Evolutionary conservation across 2,113 vertebrate species (phyloP).

Genomic region (Pao palembangensis): DNA sequence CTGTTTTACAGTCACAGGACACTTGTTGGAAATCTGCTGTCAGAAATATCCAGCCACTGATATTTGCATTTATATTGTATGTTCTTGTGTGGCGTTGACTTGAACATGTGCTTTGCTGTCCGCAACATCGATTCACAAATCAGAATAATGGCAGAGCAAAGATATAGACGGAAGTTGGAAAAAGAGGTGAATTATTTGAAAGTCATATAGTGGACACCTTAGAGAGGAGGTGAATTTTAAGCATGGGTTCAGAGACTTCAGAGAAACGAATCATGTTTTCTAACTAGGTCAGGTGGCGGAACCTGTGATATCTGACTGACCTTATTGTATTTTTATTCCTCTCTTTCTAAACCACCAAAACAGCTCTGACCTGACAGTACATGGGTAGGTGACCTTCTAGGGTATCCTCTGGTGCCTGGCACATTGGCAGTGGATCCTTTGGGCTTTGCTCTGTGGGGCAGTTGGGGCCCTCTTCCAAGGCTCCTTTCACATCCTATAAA

Average conservation of each 20-base stretch:
- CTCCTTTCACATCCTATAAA: background rate
- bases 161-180: background rate
- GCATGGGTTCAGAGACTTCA: constrained; percentile 19
- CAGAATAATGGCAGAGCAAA: constrained; percentile 1
- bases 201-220: background rate
- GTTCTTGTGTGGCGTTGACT: background rate
- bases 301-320: constrained; percentile 36
- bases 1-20: no score
- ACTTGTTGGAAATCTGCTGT: no score
- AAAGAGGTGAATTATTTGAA: constrained; percentile 38
- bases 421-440: background rate
- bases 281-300: constrained; percentile 45
- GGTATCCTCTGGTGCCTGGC: background rate
- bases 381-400: no score
- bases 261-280: constrained; percentile 30
- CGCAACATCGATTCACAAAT: constrained; percentile 53
- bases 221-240: constrained; percentile 33
- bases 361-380: no score
- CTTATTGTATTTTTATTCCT: constrained; percentile 8
- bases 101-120: constrained; percentile 35
- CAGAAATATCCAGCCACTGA: no score
- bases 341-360: no score
- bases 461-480: background rate
- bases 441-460: background rate
- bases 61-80: background rate